phyloP scores from a whole-genome alignment of 1,140 invertebrate genomes.

The Globodera ellingtonae region DNA sequence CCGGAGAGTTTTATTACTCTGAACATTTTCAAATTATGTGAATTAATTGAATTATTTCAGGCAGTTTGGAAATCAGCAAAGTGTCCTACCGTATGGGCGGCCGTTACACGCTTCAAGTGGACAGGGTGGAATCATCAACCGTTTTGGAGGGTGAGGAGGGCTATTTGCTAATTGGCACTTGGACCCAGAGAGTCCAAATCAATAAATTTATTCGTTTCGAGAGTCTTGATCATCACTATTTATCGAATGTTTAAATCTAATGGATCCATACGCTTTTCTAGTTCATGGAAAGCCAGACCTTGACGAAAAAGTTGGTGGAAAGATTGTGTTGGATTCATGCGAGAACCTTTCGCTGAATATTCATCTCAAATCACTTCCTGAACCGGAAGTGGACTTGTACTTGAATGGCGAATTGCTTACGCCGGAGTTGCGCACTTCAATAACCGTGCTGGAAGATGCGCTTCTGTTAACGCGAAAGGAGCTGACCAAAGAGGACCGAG shows the following conservation, averaged over 20 bases:
- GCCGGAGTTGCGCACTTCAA: slow-evolving; percentile 49
- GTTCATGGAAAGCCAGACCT: slow-evolving; percentile 48
- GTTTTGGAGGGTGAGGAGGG: slow-evolving; percentile 34
- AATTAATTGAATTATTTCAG: slow-evolving; percentile 4
- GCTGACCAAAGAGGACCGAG: slow-evolving; percentile 73
- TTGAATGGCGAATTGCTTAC: slow-evolving; percentile 51
- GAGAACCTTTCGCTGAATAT: slow-evolving; percentile 50
- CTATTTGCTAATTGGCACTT: not conserved
- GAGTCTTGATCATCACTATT: too few species aligned
- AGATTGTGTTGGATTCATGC: slow-evolving; percentile 48
- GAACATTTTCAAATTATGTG: not conserved
- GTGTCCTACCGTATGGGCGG: slow-evolving; percentile 17
- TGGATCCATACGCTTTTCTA: not conserved
- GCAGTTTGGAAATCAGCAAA: slow-evolving; percentile 12
- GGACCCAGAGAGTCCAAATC: not conserved
- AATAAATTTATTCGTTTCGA: not conserved
- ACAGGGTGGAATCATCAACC: slow-evolving; percentile 54
- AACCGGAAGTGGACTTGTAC: slow-evolving; percentile 56
- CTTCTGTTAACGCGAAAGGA: slow-evolving; percentile 43
- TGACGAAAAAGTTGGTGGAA: not conserved
- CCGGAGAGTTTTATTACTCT: not conserved
- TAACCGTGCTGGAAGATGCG: slow-evolving; percentile 52
- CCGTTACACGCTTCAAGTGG: slow-evolving; percentile 47
- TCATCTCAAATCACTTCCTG: slow-evolving; percentile 38
- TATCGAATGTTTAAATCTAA: too few species aligned